Conservation (phyloP, 2,888 invertebrate genomes). For the Noctua fimbriata region DNA sequence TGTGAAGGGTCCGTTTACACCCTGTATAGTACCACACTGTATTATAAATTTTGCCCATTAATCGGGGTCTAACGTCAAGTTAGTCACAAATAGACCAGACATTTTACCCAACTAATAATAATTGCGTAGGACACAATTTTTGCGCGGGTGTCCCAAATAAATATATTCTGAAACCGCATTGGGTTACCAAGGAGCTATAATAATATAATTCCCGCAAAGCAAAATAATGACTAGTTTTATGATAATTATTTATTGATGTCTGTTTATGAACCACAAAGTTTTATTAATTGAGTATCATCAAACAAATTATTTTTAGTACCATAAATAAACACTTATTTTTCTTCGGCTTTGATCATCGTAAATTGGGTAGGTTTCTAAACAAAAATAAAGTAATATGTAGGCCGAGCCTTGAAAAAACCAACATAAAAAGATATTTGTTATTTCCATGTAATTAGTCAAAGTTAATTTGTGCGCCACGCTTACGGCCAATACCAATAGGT, state of each 20-base stretch:
- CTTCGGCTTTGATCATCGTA: conserved; percentile 5
- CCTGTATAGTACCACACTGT: too few relatives aligned
- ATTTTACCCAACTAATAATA: conserved; percentile 28
- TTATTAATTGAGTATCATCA: neutral
- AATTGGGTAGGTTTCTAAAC: neutral
- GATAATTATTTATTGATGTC: neutral
- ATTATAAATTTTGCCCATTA: neutral
- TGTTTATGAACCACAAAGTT: neutral
- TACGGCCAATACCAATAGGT: neutral
- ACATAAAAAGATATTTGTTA: neutral
- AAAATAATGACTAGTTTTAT: neutral
- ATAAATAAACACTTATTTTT: neutral
- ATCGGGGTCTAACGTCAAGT: neutral
- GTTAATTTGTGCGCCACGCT: neutral
- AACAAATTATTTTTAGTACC: conserved; percentile 1
- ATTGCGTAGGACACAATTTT: conserved; percentile 28
- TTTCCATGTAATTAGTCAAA: neutral
- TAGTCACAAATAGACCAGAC: conserved; percentile 27
- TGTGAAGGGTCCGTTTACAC: too few relatives aligned
- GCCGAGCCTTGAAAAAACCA: neutral
- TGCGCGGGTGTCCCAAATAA: conserved; percentile 15
- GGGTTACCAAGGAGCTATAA: neutral
- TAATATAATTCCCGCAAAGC: neutral
- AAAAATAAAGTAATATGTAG: neutral
- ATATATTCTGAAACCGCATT: conserved; percentile 2